Percentiles rank a stretch among this genome's conserved stretches.
Conservation (phyloP, 1,140 invertebrate genomes). For the Diabrotica undecimpunctata region DNA sequence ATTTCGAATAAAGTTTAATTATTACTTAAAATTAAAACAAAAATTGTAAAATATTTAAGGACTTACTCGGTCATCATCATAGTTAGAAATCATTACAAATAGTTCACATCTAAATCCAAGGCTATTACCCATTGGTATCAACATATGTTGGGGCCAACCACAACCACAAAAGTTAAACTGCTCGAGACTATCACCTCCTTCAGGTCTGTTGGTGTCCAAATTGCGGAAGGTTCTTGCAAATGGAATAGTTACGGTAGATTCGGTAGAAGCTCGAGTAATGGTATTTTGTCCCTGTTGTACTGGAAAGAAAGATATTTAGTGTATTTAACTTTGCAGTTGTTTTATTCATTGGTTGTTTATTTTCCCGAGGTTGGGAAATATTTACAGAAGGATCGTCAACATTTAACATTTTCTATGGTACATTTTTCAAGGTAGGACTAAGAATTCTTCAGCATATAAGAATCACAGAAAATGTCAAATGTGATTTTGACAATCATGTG, state of each 20-base stretch:
- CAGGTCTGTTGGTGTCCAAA: slow-evolving; percentile 54
- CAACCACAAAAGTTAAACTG: slow-evolving; percentile 80
- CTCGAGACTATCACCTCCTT: slow-evolving; percentile 51
- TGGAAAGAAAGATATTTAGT: slow-evolving; percentile 37
- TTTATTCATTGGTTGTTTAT: too few relatives aligned
- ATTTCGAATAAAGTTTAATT: too few relatives aligned
- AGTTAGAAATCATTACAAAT: slow-evolving; percentile 80
- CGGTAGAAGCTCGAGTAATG: slow-evolving; percentile 57
- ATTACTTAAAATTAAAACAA: too few relatives aligned
- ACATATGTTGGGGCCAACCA: slow-evolving; percentile 83
- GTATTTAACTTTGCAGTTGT: too few relatives aligned
- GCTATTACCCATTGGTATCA: slow-evolving; percentile 69
- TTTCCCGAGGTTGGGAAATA: too few relatives aligned
- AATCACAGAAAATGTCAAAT: too few relatives aligned
- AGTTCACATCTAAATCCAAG: slow-evolving; percentile 67
- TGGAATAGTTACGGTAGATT: slow-evolving; percentile 71
- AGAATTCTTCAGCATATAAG: too few relatives aligned
- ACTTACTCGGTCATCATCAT: slow-evolving; percentile 63
- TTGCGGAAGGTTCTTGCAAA: slow-evolving; percentile 68
- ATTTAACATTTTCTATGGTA: too few relatives aligned
- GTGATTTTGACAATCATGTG: too few relatives aligned
- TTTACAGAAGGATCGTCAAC: too few relatives aligned
- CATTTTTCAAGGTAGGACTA: too few relatives aligned
- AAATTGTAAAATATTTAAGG: slow-evolving; percentile 7
- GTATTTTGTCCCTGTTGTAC: slow-evolving; percentile 63